These are phyloP conservation scores for Clunio marinus DNA, from an alignment of 2,888 invertebrate genomes.

Conservation along the genomic window DNA sequence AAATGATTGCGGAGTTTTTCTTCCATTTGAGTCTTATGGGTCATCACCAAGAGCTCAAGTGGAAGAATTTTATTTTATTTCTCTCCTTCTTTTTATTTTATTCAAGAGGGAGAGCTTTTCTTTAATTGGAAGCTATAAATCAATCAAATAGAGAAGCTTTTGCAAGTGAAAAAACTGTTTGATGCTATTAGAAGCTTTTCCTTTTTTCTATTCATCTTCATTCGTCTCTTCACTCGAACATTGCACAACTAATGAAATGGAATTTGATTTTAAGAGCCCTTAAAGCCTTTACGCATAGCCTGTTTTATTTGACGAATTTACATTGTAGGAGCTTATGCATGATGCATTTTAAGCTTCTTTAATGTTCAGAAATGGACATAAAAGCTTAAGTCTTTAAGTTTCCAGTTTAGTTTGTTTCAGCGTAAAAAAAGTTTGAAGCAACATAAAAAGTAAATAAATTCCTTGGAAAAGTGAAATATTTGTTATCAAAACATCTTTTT, in stretches of 20 bases:
- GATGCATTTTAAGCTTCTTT: neutral
- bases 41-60: no score
- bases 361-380: neutral
- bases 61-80: neutral
- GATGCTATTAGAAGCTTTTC: neutral
- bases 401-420: neutral
- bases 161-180: neutral
- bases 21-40: no score
- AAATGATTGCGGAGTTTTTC: no score
- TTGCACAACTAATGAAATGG: no score
- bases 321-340: neutral
- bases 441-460: no score
- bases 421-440: neutral
- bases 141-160: slow-evolving; percentile 26
- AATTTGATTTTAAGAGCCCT: no score
- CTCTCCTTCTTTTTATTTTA: neutral
- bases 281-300: no score
- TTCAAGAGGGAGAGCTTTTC: neutral
- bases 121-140: slow-evolving; percentile 34
- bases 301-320: no score
- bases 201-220: neutral
- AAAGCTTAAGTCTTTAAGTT: no score
- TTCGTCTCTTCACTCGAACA: no score
- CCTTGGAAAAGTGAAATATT: no score
- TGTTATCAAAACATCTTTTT: neutral